Evolutionary conservation across 2,888 invertebrate genomes (phyloP), one percentile per base, ranked within the genome.

Genomic region (Ecliptopera silaceata): DNA sequence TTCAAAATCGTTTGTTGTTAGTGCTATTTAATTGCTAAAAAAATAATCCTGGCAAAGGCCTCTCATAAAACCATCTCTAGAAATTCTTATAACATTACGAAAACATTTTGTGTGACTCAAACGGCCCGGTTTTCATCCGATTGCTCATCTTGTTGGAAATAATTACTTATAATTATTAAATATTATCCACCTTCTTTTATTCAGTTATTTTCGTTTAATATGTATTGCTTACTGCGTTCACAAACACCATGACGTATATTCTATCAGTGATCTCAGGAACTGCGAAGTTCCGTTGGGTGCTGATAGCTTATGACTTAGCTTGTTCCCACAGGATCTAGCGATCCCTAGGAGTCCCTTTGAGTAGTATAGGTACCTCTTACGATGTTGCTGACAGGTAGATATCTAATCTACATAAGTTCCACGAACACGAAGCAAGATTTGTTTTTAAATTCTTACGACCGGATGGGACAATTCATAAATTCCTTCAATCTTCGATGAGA

Each of bases 41-140:
- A 65, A 54, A 58, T 68, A 58, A 70, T 65, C 66, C 73, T 74
- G 66, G 57, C 62, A 64, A 69, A 73, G 75, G 76, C 79, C 77
- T 69, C 79, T 68, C 61, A 55, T 66, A 64, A 67, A 41, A 73
- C 72, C 72, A 72, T 69, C 68, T 73, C 73, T 70, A 66, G 55
- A 63, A 74, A 76, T 74, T 73, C 71, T 65, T 71, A 57, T 64
- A 66, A 69, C 69, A 69, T 72, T 71, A 72, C 69, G 61, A 72
- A 70, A 69, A 70, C 39, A 41, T 56, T 43, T 36, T n/a, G 34
- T 36, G 36, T 36, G 36, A 15, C 36, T 36, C 36, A 36, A 36
- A 10, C 6, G 6, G 36, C 36, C 10, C 36, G 15, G 36, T 36
- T 36, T 36, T 3, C 15, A 15, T 36, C 36, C 1, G 36, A 36